Evolutionary conservation across 2,888 invertebrate species (phyloP).

Genomic region (Syrphus vitripennis): DNA sequence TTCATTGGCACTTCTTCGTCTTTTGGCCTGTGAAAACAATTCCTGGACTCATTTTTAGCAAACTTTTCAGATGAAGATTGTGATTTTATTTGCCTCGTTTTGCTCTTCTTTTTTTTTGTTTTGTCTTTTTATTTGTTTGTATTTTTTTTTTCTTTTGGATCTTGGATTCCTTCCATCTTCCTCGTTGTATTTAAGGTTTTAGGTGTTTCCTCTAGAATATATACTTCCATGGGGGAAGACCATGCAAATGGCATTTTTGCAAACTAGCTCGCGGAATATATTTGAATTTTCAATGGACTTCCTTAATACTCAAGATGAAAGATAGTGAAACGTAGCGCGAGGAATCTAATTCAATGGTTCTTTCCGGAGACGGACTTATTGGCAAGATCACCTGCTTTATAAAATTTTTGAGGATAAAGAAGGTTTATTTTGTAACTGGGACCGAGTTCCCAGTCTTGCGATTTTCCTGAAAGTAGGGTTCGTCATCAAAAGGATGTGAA

Average conservation of each 20-base stretch:
- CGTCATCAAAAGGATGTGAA: too few relatives aligned
- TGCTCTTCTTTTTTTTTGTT: slow-evolving; percentile 37
- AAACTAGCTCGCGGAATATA: slow-evolving; percentile 72
- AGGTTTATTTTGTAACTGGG: background rate
- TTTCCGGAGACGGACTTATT: background rate
- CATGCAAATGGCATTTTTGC: slow-evolving; percentile 69
- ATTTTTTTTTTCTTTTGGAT: background rate
- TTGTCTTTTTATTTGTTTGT: background rate
- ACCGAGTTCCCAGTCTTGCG: too few relatives aligned
- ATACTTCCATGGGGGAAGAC: slow-evolving; percentile 42
- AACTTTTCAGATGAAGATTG: slow-evolving; percentile 66
- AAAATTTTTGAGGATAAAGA: background rate
- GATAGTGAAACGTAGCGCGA: slow-evolving; percentile 58
- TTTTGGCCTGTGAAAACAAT: slow-evolving; percentile 53
- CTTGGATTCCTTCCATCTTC: background rate
- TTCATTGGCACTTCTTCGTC: slow-evolving; percentile 57
- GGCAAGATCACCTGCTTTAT: background rate
- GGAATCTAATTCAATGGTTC: slow-evolving; percentile 43
- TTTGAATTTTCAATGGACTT: slow-evolving; percentile 72
- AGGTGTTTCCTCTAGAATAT: slow-evolving; percentile 32
- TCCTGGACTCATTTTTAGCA: slow-evolving; percentile 64
- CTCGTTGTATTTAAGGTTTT: slow-evolving; percentile 6
- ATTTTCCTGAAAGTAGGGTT: too few relatives aligned
- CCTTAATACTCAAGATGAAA: slow-evolving; percentile 70
- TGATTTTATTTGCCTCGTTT: slow-evolving; percentile 56